Evolutionary conservation across 2,113 vertebrate genomes (phyloP).

Genomic region (Coptodon bakossiorum): DNA sequence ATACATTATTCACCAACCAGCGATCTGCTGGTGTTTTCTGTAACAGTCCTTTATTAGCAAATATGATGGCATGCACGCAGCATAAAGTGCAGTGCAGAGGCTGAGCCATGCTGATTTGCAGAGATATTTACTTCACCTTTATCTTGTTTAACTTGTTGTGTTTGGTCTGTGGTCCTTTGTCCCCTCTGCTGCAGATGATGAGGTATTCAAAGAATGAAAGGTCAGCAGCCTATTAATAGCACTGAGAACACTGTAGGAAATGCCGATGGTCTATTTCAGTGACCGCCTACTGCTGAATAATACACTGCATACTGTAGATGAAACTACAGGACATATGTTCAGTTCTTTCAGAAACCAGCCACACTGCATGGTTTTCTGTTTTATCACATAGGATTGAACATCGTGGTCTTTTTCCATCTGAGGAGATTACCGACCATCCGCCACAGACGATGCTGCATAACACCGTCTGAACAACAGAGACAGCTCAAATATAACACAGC

Average conservation of each 20-base stretch:
- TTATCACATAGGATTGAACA: not conserved
- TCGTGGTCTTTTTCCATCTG: not conserved
- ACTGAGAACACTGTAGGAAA: slow-evolving; percentile 1
- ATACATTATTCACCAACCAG: not conserved
- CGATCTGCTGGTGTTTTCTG: not conserved
- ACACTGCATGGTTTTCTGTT: not conserved
- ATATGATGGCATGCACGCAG: not conserved
- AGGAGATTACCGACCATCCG: not conserved
- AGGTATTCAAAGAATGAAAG: slow-evolving; percentile 33
- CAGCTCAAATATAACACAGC: not conserved
- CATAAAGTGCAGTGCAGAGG: not conserved
- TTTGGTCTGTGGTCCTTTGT: not conserved
- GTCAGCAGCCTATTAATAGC: slow-evolving; percentile 54
- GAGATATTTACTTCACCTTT: not conserved
- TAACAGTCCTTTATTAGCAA: not conserved
- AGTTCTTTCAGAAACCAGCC: not conserved
- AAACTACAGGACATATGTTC: not conserved
- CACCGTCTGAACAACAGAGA: not conserved
- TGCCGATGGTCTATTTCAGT: not conserved
- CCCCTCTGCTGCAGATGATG: not conserved
- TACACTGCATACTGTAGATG: not conserved
- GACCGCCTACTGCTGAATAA: not conserved
- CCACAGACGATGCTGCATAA: not conserved
- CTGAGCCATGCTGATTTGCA: not conserved
- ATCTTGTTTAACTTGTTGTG: not conserved